phyloP scores from a whole-genome alignment of 2,888 invertebrate genomes.

The Neoscelio sp. region DNA sequence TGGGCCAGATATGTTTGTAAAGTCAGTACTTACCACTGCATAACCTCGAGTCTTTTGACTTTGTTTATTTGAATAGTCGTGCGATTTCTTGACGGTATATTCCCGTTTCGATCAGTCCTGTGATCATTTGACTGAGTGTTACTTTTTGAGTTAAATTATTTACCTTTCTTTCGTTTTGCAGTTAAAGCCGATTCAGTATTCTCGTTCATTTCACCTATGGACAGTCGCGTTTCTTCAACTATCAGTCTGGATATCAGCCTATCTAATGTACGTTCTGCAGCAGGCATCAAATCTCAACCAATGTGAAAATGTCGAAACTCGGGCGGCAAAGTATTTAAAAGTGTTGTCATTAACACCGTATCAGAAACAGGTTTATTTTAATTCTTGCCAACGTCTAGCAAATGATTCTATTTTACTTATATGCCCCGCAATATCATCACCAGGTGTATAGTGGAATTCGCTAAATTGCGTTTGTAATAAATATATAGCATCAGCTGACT shows the following conservation, averaged over 20 bases:
- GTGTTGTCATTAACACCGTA: slow-evolving; percentile 40
- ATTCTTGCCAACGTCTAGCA: too few species aligned
- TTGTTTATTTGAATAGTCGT: neutral
- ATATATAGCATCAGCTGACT: too few species aligned
- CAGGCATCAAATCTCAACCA: slow-evolving; percentile 55
- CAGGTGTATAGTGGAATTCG: too few species aligned
- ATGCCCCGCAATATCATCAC: too few species aligned
- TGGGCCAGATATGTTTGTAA: neutral
- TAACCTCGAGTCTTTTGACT: slow-evolving; percentile 4
- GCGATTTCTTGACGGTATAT: neutral
- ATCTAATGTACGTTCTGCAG: slow-evolving; percentile 24
- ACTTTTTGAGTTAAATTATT: too few species aligned
- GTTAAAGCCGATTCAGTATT: slow-evolving; percentile 29
- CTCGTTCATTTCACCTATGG: slow-evolving; percentile 5
- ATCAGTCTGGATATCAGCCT: slow-evolving; percentile 42
- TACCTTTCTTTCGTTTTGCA: slow-evolving; percentile 1
- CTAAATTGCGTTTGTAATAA: too few species aligned
- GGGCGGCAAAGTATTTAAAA: slow-evolving; percentile 39
- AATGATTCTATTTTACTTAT: too few species aligned
- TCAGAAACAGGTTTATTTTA: too few species aligned
- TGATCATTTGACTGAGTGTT: neutral
- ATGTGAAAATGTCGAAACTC: slow-evolving; percentile 52
- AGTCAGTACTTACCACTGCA: slow-evolving; percentile 25
- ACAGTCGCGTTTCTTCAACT: slow-evolving; percentile 39
- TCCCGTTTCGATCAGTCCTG: neutral